A percentile compares a stretch with the other conserved stretches of the same genome.
Evolutionary conservation across 2,113 vertebrate species (phyloP).

Genomic region (Mandrillus leucophaeus): DNA sequence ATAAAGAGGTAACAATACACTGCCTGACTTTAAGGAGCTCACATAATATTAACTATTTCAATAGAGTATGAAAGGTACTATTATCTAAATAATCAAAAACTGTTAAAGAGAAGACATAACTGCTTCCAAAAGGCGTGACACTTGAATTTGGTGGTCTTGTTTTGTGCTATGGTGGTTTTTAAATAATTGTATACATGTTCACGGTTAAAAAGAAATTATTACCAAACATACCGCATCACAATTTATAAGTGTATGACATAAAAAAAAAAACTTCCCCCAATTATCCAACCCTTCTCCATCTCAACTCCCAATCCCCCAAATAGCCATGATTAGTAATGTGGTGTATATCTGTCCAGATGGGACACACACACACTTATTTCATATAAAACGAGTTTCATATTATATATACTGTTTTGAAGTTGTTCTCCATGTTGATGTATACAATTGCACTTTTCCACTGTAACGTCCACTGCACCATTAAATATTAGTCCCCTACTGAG

Average conservation of each 20-base stretch:
- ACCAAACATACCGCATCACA: not conserved
- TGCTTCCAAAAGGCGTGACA: not conserved
- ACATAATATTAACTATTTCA: not conserved
- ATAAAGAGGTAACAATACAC: not conserved
- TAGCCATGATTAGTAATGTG: not conserved
- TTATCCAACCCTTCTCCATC: not conserved
- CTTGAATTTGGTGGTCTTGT: not conserved
- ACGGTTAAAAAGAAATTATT: not conserved
- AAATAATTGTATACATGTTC: constrained; percentile 18
- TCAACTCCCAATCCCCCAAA: not conserved
- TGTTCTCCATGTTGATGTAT: not conserved
- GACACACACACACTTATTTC: not conserved
- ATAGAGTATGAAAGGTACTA: not conserved
- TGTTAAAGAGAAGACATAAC: not conserved
- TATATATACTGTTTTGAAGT: not conserved
- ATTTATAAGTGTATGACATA: not conserved
- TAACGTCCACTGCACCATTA: not conserved
- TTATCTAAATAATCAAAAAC: not conserved
- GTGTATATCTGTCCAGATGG: not conserved
- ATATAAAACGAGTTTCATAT: not conserved
- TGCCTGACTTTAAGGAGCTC: not conserved
- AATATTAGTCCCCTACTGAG: not conserved
- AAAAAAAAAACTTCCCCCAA: not conserved
- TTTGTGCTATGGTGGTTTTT: not conserved
- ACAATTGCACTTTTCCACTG: not conserved